Evolutionary conservation across 1,140 invertebrate species (phyloP).

Genomic region (Euwallacea fornicatus): DNA sequence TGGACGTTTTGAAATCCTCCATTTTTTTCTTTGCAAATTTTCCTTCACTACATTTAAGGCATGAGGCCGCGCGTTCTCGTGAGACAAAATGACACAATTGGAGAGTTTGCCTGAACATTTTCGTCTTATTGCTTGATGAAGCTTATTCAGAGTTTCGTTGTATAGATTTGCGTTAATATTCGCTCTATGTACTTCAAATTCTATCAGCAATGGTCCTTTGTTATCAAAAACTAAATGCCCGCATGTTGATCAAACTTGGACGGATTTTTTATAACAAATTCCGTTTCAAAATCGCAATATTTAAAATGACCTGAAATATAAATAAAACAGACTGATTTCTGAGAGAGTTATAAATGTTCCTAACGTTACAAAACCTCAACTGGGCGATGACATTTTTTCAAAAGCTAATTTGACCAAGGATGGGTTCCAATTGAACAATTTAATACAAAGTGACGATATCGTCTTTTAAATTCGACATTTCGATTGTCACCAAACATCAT

Average conservation of each 20-base stretch:
- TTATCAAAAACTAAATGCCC: no score
- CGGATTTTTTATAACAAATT: no score
- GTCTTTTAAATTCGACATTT: no score
- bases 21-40: slow-evolving; percentile 18
- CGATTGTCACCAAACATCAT: no score
- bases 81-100: neutral
- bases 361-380: slow-evolving; percentile 2
- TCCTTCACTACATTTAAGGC: neutral
- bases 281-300: no score
- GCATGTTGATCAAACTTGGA: no score
- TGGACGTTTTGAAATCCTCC: slow-evolving; percentile 42
- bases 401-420: slow-evolving; percentile 13
- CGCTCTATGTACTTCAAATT: neutral
- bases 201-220: neutral
- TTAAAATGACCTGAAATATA: neutral
- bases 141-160: slow-evolving; percentile 4
- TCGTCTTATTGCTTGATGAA: slow-evolving; percentile 8
- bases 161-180: slow-evolving; percentile 4
- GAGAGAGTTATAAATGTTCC: neutral
- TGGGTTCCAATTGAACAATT: slow-evolving; percentile 9
- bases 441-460: no score
- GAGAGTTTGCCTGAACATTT: neutral
- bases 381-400: slow-evolving; percentile 2
- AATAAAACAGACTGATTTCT: neutral
- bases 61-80: slow-evolving; percentile 11